Percentiles rank a stretch among this genome's conserved stretches.
Evolutionary conservation across 2,113 vertebrate genomes (phyloP).

Genomic region (Ceyx melanurus): DNA sequence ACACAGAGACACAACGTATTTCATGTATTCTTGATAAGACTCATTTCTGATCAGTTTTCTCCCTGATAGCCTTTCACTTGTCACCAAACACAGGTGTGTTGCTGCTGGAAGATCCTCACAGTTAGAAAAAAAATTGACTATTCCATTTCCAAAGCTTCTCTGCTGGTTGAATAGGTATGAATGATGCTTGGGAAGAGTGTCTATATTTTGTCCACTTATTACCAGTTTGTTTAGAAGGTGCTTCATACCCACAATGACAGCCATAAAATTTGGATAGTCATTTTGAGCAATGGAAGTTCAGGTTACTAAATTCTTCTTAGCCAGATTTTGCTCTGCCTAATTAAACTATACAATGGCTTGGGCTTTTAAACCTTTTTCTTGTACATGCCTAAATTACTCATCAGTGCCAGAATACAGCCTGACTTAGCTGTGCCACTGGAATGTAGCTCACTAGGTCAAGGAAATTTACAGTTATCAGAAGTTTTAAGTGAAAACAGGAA

Average conservation of each 20-base stretch:
- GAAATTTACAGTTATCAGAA: background rate
- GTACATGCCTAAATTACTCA: rapidly evolving
- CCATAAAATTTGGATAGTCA: background rate
- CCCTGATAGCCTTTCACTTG: background rate
- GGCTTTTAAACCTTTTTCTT: no score
- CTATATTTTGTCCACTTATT: background rate
- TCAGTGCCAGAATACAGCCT: background rate
- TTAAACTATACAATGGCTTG: background rate
- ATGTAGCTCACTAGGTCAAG: background rate
- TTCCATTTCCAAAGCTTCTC: background rate
- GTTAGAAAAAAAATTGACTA: background rate
- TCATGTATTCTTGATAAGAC: background rate
- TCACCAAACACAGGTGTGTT: background rate
- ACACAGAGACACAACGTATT: background rate
- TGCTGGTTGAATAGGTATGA: background rate
- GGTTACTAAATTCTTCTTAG: background rate
- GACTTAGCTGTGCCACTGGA: background rate
- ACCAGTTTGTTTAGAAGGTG: background rate
- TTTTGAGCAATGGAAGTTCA: background rate
- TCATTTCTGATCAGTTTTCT: background rate
- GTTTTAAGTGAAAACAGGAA: background rate
- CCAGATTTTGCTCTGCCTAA: background rate
- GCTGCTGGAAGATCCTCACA: background rate
- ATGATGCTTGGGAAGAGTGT: background rate
- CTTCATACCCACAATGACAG: background rate